phyloP scores from a whole-genome alignment of 2,113 vertebrate species.

The Odobenus rosmarus region DNA sequence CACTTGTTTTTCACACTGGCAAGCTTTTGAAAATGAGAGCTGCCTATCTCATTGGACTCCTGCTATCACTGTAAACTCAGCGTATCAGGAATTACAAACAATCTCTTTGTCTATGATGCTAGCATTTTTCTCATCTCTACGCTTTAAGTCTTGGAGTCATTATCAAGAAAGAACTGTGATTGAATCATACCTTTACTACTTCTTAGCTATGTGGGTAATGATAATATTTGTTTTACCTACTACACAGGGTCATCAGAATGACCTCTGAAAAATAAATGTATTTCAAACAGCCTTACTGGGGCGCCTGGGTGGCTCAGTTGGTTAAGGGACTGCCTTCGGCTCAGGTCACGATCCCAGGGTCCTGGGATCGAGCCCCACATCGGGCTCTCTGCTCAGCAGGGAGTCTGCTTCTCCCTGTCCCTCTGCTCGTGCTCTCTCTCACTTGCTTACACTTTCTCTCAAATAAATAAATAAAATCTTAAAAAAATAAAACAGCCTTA shows the following conservation, averaged over 20 bases:
- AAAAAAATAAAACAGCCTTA: background rate
- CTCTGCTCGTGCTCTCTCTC: no score
- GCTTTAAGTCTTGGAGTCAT: background rate
- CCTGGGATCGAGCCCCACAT: no score
- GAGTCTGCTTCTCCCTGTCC: no score
- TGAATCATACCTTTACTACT: background rate
- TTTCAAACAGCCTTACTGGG: background rate
- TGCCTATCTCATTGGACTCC: background rate
- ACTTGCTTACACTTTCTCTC: no score
- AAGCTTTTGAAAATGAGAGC: background rate
- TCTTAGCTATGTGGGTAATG: background rate
- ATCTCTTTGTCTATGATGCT: background rate
- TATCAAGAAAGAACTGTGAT: conserved; percentile 1
- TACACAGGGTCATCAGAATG: background rate
- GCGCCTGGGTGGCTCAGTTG: no score
- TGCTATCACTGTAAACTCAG: background rate
- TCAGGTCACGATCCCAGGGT: no score
- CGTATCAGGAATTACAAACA: background rate
- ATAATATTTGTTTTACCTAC: background rate
- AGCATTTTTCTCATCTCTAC: conserved; percentile 34
- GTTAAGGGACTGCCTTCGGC: no score
- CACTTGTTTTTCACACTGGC: background rate
- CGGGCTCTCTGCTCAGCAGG: no score
- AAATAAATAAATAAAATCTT: no score
- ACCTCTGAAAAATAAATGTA: background rate